Conservation (phyloP, 2,888 invertebrate genomes). For the Oxycera nigricornis region DNA sequence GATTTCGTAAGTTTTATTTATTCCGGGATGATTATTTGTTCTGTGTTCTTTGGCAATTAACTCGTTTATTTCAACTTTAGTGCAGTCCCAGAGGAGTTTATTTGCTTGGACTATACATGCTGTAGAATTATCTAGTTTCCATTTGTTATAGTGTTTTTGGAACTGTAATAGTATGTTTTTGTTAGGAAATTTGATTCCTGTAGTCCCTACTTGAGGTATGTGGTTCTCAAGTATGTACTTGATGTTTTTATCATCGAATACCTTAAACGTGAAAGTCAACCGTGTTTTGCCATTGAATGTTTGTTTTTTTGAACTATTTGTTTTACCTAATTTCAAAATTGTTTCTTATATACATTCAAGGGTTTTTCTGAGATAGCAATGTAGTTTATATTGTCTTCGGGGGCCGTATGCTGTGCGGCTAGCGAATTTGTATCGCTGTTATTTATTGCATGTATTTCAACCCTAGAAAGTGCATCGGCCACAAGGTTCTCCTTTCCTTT, state of each 20-base stretch:
- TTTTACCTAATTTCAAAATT: neutral
- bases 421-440: neutral
- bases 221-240: neutral
- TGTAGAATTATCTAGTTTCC: neutral
- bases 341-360: neutral
- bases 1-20: neutral
- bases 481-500: slow-evolving; percentile 48
- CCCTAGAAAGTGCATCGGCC: slow-evolving; percentile 52
- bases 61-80: neutral
- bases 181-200: neutral
- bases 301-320: neutral
- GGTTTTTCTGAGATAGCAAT: neutral
- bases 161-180: neutral
- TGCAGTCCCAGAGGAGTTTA: neutral
- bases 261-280: neutral
- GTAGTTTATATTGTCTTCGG: neutral
- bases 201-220: neutral
- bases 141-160: neutral
- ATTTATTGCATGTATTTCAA: neutral
- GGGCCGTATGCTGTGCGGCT: neutral
- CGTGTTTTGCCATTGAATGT: neutral
- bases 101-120: neutral
- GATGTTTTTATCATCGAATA: neutral
- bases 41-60: neutral
- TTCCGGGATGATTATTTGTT: neutral